Conservation (phyloP, 2,797 vertebrate species). For the Xenops minutus region DNA sequence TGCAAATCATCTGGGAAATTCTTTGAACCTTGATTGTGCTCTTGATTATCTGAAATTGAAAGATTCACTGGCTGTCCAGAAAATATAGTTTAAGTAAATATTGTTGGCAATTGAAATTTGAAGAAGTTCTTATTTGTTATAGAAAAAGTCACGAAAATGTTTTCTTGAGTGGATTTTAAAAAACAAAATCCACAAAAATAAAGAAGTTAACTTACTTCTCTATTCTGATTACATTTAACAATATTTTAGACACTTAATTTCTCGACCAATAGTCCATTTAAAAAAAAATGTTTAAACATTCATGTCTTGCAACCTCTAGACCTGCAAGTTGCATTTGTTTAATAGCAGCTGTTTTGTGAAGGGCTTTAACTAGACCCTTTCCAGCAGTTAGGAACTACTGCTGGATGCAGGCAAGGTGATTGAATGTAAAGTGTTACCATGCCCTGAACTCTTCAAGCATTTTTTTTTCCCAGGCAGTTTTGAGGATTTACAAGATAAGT, state of each 20-base stretch:
- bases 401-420: not conserved
- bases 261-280: not conserved
- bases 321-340: not conserved
- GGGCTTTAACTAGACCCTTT: accelerated
- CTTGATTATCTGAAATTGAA: not conserved
- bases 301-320: not conserved
- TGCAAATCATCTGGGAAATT: not conserved
- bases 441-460: not conserved
- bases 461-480: not conserved
- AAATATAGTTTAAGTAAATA: not conserved
- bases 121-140: not conserved
- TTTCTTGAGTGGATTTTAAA: not conserved
- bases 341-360: not conserved
- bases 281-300: not conserved
- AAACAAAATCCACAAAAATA: not conserved
- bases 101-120: not conserved
- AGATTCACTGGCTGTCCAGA: not conserved
- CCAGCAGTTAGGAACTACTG: not conserved
- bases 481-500: not conserved
- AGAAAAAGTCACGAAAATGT: accelerated
- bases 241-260: not conserved
- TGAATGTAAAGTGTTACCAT: not conserved
- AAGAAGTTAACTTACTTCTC: not conserved
- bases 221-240: not conserved
- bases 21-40: not conserved